Evolutionary conservation across 2,888 invertebrate genomes (phyloP).

Genomic region (Parnassius mnemosyne): DNA sequence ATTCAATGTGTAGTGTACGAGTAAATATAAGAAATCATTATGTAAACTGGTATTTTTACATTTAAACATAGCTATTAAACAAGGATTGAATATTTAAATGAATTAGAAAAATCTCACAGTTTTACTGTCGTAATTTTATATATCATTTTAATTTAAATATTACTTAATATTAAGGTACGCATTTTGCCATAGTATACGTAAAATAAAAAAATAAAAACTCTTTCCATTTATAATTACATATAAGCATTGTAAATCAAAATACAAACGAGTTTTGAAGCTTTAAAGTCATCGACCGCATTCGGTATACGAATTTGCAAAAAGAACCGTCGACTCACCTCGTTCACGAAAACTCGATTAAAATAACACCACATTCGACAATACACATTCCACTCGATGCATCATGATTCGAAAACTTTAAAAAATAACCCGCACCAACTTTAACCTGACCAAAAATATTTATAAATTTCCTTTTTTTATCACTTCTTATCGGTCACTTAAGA

Average conservation of each 20-base stretch:
- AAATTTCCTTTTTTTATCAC: slow-evolving; percentile 53
- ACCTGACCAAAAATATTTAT: slow-evolving; percentile 45
- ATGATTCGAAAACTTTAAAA: slow-evolving; percentile 49
- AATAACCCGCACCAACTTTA: slow-evolving; percentile 36
- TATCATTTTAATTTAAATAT: too few species aligned
- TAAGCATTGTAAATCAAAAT: neutral
- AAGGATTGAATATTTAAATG: too few species aligned
- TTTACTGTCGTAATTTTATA: too few species aligned
- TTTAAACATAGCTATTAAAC: too few species aligned
- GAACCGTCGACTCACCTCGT: slow-evolving; percentile 55
- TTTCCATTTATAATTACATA: too few species aligned
- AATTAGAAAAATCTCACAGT: too few species aligned
- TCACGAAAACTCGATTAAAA: slow-evolving; percentile 62
- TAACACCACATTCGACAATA: slow-evolving; percentile 50
- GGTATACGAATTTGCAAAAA: slow-evolving; percentile 39
- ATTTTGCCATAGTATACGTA: too few species aligned
- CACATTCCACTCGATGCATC: slow-evolving; percentile 59
- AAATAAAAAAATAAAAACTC: too few species aligned
- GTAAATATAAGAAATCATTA: too few species aligned
- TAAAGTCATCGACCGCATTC: slow-evolving; percentile 51
- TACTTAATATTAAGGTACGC: too few species aligned
- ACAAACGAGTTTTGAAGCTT: slow-evolving; percentile 32
- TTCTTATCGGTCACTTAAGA: slow-evolving; percentile 42
- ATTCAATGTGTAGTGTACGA: too few species aligned
- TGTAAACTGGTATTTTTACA: too few species aligned